Conservation (phyloP, 2,888 invertebrate genomes). For the Lasioglossum malachurum region DNA sequence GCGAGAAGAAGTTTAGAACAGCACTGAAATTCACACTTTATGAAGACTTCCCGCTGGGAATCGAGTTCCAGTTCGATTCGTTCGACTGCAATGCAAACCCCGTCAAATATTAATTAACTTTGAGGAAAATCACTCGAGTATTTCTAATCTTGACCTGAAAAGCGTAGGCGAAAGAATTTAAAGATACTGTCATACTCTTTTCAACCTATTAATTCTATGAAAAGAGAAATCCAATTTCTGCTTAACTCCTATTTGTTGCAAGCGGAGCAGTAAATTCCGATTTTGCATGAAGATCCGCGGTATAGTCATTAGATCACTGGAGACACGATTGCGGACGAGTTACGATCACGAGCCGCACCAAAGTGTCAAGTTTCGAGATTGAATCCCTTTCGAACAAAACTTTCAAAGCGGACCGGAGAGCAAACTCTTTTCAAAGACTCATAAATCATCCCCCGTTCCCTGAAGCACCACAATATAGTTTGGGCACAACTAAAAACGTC, state of each 20-base stretch:
- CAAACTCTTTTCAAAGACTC: not conserved
- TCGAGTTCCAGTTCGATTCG: not conserved
- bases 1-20: not conserved
- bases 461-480: not conserved
- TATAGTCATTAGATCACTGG: not conserved
- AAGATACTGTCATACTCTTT: no score
- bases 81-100: not conserved
- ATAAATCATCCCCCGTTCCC: not conserved
- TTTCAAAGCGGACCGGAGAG: not conserved
- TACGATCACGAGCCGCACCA: not conserved
- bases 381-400: not conserved
- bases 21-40: not conserved
- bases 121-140: not conserved
- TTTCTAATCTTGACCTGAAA: no score
- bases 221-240: no score
- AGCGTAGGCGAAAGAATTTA: no score
- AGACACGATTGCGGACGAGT: not conserved
- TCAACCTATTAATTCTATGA: no score
- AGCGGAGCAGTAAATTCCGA: not conserved
- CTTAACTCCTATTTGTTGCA: not conserved
- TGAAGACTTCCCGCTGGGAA: not conserved
- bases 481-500: not conserved
- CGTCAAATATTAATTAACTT: not conserved
- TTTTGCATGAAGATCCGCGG: not conserved
- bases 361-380: not conserved